Percentiles rank a stretch among this genome's conserved stretches.
Conservation (phyloP, 2,888 invertebrate genomes). For the Myopa testacea region DNA sequence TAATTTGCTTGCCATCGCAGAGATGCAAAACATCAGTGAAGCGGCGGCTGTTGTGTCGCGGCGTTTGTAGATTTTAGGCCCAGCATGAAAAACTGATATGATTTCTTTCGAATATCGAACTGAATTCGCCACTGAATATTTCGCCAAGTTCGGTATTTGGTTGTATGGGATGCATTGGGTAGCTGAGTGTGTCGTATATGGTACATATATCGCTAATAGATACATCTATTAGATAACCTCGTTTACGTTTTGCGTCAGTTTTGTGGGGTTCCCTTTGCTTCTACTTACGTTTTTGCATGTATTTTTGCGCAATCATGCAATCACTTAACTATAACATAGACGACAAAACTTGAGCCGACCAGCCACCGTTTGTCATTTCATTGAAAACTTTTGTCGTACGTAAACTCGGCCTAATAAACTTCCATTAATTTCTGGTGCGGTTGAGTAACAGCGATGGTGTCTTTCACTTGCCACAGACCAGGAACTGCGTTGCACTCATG, state of each 20-base stretch:
- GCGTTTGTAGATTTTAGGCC: not conserved
- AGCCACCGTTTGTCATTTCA: not conserved
- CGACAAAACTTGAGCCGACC: not conserved
- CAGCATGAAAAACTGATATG: constrained; percentile 20
- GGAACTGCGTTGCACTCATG: too few species aligned
- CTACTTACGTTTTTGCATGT: not conserved
- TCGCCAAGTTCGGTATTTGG: not conserved
- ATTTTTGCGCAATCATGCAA: not conserved
- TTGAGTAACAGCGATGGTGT: not conserved
- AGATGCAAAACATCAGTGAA: not conserved
- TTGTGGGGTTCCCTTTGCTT: not conserved
- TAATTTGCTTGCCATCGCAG: constrained; percentile 14
- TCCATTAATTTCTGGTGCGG: constrained; percentile 7
- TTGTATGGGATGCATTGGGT: not conserved
- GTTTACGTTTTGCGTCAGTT: not conserved
- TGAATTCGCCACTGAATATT: too few species aligned
- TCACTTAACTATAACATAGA: not conserved
- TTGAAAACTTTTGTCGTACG: not conserved
- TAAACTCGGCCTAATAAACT: not conserved
- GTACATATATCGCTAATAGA: not conserved
- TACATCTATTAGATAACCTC: not conserved
- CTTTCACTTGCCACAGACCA: constrained; percentile 32
- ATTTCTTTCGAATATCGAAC: not conserved
- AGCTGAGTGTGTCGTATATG: not conserved
- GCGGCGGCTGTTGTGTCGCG: too few species aligned